phyloP scores from a whole-genome alignment of 2,113 vertebrate species.

The Myrmophylax atrothorax region DNA sequence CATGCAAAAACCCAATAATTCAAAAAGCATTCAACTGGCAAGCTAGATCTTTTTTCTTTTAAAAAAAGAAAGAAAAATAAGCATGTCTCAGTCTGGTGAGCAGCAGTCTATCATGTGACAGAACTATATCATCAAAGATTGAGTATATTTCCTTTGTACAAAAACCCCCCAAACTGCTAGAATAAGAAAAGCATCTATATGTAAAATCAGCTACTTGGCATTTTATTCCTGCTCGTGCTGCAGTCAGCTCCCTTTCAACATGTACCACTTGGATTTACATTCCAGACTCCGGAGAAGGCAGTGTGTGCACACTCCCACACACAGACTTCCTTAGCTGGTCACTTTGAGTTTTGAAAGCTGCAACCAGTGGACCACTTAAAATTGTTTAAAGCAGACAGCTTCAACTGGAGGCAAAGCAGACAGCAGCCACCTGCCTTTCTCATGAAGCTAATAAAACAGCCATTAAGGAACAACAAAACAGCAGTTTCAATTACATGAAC shows the following conservation, averaged over 20 bases:
- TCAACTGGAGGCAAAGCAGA: background rate
- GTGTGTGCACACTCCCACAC: accelerated
- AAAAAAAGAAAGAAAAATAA: conserved; percentile 6
- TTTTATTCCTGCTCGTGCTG: background rate
- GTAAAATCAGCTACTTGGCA: background rate
- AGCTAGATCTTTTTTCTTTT: background rate
- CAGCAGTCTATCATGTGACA: background rate
- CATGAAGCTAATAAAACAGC: background rate
- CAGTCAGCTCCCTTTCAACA: background rate
- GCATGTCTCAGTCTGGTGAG: background rate
- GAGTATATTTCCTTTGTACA: background rate
- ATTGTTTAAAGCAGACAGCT: background rate
- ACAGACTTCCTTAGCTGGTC: background rate
- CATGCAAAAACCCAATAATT: conserved; percentile 21
- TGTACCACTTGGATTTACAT: background rate
- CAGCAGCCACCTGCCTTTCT: background rate
- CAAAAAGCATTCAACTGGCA: conserved; percentile 11
- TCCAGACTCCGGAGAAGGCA: background rate
- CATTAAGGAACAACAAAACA: background rate
- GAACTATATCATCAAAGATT: background rate
- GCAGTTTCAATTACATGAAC: background rate
- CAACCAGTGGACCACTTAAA: background rate
- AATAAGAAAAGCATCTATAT: background rate
- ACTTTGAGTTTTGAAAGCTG: background rate
- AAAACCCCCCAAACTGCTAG: background rate